Evolutionary conservation across 1,140 invertebrate species (phyloP).

Genomic region (Microplitis demolitor): DNA sequence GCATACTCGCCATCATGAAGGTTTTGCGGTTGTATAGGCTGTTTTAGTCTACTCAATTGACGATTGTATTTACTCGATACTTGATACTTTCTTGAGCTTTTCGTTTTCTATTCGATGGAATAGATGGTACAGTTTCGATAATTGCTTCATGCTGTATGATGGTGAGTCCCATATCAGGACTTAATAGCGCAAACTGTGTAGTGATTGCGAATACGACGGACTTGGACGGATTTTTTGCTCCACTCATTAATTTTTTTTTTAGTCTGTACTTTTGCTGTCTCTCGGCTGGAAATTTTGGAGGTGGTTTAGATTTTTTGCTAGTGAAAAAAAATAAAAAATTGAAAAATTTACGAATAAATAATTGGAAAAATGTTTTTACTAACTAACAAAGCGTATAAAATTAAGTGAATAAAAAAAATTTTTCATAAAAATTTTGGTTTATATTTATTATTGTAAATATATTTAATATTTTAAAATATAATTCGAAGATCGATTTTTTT

Average conservation of each 20-base stretch:
- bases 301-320: too few species aligned
- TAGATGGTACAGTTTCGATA: not conserved
- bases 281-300: too few species aligned
- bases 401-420: too few species aligned
- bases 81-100: not conserved
- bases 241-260: too few species aligned
- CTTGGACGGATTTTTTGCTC: not conserved
- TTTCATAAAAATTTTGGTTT: not conserved
- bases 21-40: not conserved
- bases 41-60: not conserved
- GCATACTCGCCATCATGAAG: not conserved
- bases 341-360: too few species aligned
- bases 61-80: not conserved
- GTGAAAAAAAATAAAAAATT: too few species aligned
- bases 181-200: not conserved
- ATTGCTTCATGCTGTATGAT: not conserved
- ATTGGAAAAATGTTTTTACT: too few species aligned
- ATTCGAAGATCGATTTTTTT: too few species aligned
- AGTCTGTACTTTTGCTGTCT: too few species aligned
- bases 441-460: too few species aligned
- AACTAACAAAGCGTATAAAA: too few species aligned
- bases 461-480: too few species aligned
- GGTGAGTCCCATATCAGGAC: not conserved
- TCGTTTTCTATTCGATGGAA: not conserved
- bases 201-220: not conserved